Conservation (phyloP, 1,140 invertebrate species). For the Ceratina australensis region DNA sequence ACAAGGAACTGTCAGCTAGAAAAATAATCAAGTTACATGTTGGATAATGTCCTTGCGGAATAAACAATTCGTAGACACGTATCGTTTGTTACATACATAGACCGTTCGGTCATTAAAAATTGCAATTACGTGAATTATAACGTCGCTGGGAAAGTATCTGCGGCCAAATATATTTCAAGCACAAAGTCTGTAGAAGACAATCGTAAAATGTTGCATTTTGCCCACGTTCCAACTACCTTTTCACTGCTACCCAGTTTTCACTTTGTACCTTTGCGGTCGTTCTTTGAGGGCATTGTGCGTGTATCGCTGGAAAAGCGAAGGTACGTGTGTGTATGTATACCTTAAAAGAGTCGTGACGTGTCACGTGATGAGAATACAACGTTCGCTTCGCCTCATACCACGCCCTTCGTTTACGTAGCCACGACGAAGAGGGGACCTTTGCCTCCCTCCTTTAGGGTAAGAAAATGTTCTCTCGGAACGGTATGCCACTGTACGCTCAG, state of each 20-base stretch:
- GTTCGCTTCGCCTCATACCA: constrained; percentile 20
- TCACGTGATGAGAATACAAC: constrained; percentile 38
- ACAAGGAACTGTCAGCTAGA: not conserved
- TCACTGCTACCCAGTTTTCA: not conserved
- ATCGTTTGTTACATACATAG: too few relatives aligned
- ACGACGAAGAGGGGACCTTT: constrained; percentile 15
- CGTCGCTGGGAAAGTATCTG: not conserved
- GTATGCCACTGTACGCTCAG: not conserved
- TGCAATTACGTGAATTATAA: too few relatives aligned
- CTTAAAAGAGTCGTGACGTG: constrained; percentile 29
- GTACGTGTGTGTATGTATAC: not conserved
- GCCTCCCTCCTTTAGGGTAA: not conserved
- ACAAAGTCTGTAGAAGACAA: not conserved
- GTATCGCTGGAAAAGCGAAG: constrained; percentile 7
- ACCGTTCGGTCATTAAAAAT: too few relatives aligned
- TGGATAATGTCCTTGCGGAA: constrained; percentile 26
- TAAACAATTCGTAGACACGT: constrained; percentile 28
- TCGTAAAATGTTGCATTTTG: not conserved
- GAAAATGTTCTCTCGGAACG: constrained; percentile 8
- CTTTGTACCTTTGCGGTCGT: constrained; percentile 14
- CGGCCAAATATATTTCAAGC: not conserved
- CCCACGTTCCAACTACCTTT: not conserved
- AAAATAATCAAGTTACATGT: constrained; percentile 48
- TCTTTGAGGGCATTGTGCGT: not conserved
- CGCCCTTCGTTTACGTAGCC: constrained; percentile 35